Percentiles rank a stretch among this genome's conserved stretches.
phyloP scores from a whole-genome alignment of 2,797 vertebrate species.

The Mormyrops attenuatus region DNA sequence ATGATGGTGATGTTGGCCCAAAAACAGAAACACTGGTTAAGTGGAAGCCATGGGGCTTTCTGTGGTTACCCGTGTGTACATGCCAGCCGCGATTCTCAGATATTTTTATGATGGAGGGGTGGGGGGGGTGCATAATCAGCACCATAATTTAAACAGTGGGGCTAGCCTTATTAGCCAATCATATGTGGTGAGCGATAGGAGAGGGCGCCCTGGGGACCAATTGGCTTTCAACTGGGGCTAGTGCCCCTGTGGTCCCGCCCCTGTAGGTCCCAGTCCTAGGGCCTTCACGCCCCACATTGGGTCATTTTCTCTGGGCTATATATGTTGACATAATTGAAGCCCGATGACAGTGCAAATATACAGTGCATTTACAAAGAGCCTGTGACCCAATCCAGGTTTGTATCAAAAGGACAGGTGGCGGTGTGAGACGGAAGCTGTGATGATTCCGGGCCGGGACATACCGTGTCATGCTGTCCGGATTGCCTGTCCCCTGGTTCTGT shows the following conservation, averaged over 20 bases:
- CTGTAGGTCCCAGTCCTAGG: neutral
- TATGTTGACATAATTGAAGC: neutral
- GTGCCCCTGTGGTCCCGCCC: neutral
- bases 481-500: neutral
- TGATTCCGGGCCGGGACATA: neutral
- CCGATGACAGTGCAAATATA: neutral
- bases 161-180: neutral
- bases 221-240: neutral
- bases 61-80: neutral
- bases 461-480: neutral
- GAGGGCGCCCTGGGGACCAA: neutral
- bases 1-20: neutral
- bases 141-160: neutral
- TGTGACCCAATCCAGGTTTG: neutral
- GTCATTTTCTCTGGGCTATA: neutral
- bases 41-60: neutral
- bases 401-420: neutral
- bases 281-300: neutral
- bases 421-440: neutral
- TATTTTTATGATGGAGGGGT: neutral
- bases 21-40: neutral
- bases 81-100: neutral
- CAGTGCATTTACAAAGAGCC: neutral
- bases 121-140: neutral
- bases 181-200: neutral